Conservation (phyloP, 2,113 vertebrate genomes). For the Brienomyrus longianalis region DNA sequence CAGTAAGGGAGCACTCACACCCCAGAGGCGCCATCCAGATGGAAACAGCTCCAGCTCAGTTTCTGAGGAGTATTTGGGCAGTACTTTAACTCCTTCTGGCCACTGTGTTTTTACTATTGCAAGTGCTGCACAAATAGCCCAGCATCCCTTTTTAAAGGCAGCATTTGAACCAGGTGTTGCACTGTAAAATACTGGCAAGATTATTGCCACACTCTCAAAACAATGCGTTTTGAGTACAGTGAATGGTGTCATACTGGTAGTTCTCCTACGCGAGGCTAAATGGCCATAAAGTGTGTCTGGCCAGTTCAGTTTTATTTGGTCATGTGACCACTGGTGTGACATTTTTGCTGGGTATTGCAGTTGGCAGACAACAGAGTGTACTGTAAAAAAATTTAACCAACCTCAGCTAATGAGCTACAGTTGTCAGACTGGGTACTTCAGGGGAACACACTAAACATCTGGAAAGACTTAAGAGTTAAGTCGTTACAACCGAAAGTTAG, state of each 20-base stretch:
- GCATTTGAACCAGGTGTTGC: neutral
- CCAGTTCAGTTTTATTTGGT: neutral
- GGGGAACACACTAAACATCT: too few relatives aligned
- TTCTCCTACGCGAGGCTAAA: neutral
- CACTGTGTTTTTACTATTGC: neutral
- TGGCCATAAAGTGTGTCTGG: neutral
- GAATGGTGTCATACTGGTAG: neutral
- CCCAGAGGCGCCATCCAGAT: neutral
- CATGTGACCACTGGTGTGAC: neutral
- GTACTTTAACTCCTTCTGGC: neutral
- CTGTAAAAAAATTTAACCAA: neutral
- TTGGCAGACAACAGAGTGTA: neutral
- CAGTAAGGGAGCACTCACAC: neutral
- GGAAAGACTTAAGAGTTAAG: neutral
- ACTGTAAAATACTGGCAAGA: neutral
- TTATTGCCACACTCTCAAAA: neutral
- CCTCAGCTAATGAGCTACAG: neutral
- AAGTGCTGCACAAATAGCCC: neutral
- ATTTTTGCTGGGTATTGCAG: neutral
- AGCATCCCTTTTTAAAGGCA: neutral
- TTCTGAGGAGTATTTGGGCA: neutral
- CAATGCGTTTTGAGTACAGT: neutral
- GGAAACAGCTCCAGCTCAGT: neutral
- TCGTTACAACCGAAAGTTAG: neutral
- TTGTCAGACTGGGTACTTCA: neutral